A percentile compares a stretch with the other conserved stretches of the same genome.
Conservation (phyloP, 2,797 vertebrate species). For the Eidolon dupreanum region DNA sequence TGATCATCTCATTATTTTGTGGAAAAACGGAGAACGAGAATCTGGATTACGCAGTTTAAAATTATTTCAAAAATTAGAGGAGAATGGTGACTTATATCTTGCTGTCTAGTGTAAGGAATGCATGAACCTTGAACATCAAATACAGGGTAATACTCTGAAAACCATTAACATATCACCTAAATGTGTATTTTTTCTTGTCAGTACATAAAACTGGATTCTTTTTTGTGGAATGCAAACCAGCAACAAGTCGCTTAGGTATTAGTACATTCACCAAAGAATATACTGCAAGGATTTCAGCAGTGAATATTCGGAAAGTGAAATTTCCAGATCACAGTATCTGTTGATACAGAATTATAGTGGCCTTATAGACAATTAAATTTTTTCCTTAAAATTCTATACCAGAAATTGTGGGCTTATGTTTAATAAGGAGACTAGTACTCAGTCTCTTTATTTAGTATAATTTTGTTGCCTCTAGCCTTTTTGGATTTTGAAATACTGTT, state of each 20-base stretch:
- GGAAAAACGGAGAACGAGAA: conserved; percentile 95
- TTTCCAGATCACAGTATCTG: not conserved
- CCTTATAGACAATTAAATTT: not conserved
- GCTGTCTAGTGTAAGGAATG: conserved; percentile 64
- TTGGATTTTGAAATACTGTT: not conserved
- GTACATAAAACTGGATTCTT: not conserved
- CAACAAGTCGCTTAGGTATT: not conserved
- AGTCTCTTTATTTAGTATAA: not conserved
- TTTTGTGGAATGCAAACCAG: not conserved
- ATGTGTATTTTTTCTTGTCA: not conserved
- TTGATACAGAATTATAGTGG: not conserved
- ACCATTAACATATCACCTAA: not conserved
- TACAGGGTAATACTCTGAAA: conserved; percentile 33
- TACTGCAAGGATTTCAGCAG: not conserved
- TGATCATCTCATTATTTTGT: conserved; percentile 96
- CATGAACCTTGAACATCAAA: conserved; percentile 46
- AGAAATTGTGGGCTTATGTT: not conserved
- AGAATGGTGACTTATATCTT: conserved; percentile 87
- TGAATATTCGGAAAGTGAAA: not conserved
- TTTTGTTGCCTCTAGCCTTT: not conserved
- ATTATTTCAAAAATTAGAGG: conserved; percentile 94
- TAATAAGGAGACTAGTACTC: not conserved
- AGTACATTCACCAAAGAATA: not conserved
- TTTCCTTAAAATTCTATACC: not conserved
- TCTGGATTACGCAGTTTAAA: conserved; percentile 92